Conservation (phyloP, 2,797 vertebrate species). For the Trachurus trachurus region DNA sequence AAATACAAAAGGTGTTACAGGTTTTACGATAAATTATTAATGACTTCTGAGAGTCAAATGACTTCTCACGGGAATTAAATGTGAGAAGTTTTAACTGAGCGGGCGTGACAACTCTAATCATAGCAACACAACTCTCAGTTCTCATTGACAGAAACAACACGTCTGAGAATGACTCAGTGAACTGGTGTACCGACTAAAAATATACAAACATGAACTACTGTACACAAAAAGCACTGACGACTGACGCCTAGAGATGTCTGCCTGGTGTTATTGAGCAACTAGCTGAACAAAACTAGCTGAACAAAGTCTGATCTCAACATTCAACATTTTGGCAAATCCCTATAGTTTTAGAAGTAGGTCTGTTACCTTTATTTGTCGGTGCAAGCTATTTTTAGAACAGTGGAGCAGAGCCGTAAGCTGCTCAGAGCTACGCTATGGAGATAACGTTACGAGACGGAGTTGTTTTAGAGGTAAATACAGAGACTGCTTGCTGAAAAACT, state of each 20-base stretch:
- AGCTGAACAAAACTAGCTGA: conserved; percentile 23
- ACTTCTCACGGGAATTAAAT: conserved; percentile 9
- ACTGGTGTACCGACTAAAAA: background rate
- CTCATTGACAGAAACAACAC: conserved; percentile 4
- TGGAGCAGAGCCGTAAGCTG: too few relatives aligned
- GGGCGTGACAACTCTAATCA: background rate
- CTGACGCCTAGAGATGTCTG: conserved; percentile 5
- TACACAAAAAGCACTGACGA: conserved; percentile 4
- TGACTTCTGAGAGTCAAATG: background rate
- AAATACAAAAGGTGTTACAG: too few relatives aligned
- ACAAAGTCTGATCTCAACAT: background rate
- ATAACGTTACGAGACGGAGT: too few relatives aligned
- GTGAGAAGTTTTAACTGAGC: background rate
- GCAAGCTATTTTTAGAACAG: too few relatives aligned
- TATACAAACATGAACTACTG: background rate
- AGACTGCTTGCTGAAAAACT: too few relatives aligned
- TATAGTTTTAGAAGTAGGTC: too few relatives aligned
- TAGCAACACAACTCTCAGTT: background rate
- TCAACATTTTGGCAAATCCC: too few relatives aligned
- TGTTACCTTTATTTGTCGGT: too few relatives aligned
- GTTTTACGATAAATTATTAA: conserved; percentile 3
- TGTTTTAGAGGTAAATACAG: too few relatives aligned
- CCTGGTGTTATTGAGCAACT: conserved; percentile 30
- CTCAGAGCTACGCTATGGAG: too few relatives aligned
- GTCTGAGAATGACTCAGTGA: background rate